A percentile compares a stretch with the other conserved stretches of the same genome.
These are phyloP conservation scores for Phyllotreta cruciferae DNA, from an alignment of 2,888 invertebrate genomes.

Conservation along the genomic window DNA sequence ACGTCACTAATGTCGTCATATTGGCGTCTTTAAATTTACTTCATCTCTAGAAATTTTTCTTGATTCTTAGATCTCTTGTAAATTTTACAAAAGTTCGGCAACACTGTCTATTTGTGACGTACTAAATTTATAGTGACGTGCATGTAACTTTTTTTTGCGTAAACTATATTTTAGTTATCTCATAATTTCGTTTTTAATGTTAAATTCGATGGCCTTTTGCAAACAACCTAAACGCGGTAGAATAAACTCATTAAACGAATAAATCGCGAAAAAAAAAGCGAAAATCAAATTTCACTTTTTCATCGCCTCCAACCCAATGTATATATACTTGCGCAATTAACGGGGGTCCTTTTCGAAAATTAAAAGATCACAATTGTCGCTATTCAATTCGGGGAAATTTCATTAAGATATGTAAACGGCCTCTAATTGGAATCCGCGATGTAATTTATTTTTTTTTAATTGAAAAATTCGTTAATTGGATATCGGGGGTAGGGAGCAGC, in stretches of 20 bases:
- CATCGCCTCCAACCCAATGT: neutral
- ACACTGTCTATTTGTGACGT: too few relatives aligned
- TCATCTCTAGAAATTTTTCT: too few relatives aligned
- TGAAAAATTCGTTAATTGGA: conserved; percentile 26
- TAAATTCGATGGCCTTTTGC: neutral
- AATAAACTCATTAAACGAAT: conserved; percentile 17
- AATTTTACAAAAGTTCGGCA: too few relatives aligned
- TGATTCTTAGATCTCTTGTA: too few relatives aligned
- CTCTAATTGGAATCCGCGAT: conserved; percentile 18
- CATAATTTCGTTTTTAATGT: neutral
- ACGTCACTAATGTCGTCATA: too few relatives aligned
- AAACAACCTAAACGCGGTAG: neutral
- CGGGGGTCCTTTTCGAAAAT: conserved; percentile 13
- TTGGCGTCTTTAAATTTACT: too few relatives aligned
- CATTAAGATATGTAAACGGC: conserved; percentile 22
- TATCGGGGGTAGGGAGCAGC: neutral
- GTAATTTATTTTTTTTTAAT: conserved; percentile 25
- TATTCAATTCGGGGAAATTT: conserved; percentile 18
- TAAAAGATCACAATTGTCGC: conserved; percentile 21
- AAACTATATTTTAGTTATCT: too few relatives aligned
- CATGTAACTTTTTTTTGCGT: too few relatives aligned
- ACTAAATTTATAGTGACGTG: too few relatives aligned
- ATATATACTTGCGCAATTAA: conserved; percentile 12
- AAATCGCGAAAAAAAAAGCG: conserved; percentile 12
- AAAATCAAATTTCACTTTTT: conserved; percentile 15